These are phyloP conservation scores for Oophaga pumilio DNA, from an alignment of 2,113 vertebrate genomes.

Conservation along the genomic window DNA sequence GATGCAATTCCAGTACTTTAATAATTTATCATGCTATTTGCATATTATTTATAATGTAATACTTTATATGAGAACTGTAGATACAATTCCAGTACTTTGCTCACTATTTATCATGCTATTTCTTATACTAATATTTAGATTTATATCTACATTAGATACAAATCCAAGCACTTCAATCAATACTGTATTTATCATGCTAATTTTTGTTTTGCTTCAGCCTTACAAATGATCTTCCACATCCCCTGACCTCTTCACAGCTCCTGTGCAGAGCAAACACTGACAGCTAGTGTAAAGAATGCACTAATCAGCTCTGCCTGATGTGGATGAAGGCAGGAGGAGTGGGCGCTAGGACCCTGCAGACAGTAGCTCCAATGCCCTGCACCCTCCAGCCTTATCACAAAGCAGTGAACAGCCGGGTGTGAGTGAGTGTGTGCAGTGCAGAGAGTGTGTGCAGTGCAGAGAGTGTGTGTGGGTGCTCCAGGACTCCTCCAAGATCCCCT, in stretches of 20 bases:
- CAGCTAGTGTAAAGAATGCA: not conserved
- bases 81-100: too few relatives aligned
- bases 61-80: too few relatives aligned
- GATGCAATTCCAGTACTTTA: too few relatives aligned
- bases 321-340: not conserved
- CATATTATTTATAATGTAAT: too few relatives aligned
- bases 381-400: slow-evolving; percentile 58
- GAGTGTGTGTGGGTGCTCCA: slow-evolving; percentile 29
- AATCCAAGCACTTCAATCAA: too few relatives aligned
- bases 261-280: not conserved
- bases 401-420: slow-evolving; percentile 45
- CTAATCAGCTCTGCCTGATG: slow-evolving; percentile 29
- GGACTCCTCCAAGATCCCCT: slow-evolving; percentile 30
- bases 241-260: not conserved
- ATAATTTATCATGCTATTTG: too few relatives aligned
- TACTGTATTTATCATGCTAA: too few relatives aligned
- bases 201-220: not conserved
- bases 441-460: slow-evolving; percentile 24
- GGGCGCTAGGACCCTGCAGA: slow-evolving; percentile 51
- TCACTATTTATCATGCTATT: too few relatives aligned
- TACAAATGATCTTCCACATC: not conserved
- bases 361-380: slow-evolving; percentile 23
- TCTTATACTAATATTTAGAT: not conserved
- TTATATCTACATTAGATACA: not conserved
- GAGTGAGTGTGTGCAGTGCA: slow-evolving; percentile 30